These are phyloP conservation scores for Machimus rusticus DNA, from an alignment of 2,888 invertebrate genomes.

Conservation along the genomic window DNA sequence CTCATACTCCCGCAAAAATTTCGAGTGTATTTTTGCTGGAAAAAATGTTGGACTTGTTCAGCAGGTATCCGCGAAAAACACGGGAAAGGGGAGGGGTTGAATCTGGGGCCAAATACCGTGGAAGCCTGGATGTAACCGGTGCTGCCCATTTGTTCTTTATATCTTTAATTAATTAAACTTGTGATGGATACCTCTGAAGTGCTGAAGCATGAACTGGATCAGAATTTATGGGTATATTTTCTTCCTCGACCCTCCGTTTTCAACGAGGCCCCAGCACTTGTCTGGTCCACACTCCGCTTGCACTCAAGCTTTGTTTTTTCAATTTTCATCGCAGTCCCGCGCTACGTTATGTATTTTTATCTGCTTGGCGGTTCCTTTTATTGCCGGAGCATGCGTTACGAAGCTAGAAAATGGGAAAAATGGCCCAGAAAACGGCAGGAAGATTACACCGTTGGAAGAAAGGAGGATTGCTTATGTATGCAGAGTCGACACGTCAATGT, in stretches of 20 bases:
- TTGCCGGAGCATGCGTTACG: neutral
- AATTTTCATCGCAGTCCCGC: neutral
- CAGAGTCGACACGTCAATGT: constrained; percentile 34
- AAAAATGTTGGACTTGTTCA: neutral
- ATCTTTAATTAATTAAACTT: constrained; percentile 36
- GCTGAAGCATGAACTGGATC: constrained; percentile 10
- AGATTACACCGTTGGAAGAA: neutral
- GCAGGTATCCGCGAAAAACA: neutral
- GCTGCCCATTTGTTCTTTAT: constrained; percentile 22
- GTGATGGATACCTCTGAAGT: constrained; percentile 31
- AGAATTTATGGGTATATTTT: constrained; percentile 14
- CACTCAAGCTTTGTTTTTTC: neutral
- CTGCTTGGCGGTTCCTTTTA: neutral
- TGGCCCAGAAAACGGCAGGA: neutral
- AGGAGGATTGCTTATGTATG: constrained; percentile 8
- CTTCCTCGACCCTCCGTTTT: neutral
- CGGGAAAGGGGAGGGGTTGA: neutral
- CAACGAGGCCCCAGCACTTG: neutral
- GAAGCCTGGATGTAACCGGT: neutral
- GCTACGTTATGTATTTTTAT: constrained; percentile 21
- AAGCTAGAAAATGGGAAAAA: neutral
- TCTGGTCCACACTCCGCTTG: neutral
- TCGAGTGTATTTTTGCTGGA: neutral
- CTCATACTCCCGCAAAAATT: neutral
- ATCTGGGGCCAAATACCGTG: neutral